These are phyloP conservation scores for Noturus placidus DNA, from an alignment of 2,113 vertebrate genomes.

Conservation along the genomic window DNA sequence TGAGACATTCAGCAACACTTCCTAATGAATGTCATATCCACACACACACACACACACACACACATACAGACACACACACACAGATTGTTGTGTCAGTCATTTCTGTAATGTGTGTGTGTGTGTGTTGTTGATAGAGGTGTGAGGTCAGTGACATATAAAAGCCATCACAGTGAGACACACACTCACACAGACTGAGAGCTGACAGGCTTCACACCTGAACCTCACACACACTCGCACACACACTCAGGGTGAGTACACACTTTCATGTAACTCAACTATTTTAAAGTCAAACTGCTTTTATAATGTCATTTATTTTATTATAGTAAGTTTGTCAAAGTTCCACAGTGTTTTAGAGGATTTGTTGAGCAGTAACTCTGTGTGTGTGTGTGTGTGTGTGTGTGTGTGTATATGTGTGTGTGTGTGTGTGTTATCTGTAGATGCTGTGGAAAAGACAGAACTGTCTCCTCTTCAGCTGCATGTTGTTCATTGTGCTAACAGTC, in stretches of 20 bases:
- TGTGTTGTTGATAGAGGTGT: not conserved
- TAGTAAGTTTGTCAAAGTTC: not conserved
- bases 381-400: not conserved
- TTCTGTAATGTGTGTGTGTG: not conserved
- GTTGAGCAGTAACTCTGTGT: not conserved
- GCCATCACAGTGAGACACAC: constrained; percentile 4
- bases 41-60: not conserved
- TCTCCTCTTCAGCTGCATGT: constrained; percentile 55
- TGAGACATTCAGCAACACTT: not conserved
- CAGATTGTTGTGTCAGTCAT: not conserved
- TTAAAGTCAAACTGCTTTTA: not conserved
- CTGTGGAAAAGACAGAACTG: constrained; percentile 46
- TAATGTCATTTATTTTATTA: not conserved
- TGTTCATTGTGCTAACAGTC: constrained; percentile 58
- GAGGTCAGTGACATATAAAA: constrained; percentile 28
- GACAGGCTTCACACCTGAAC: constrained; percentile 4
- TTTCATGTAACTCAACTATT: not conserved
- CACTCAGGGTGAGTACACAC: not conserved
- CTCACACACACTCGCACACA: not conserved
- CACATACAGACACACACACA: not conserved
- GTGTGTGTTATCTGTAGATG: constrained; percentile 39
- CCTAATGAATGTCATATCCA: not conserved
- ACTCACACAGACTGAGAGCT: not conserved
- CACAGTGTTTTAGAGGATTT: not conserved
- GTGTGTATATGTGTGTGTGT: constrained; percentile 27